Base-by-base conservation (phyloP, 2,888 invertebrate species). In the Drosophila birchii region DNA sequence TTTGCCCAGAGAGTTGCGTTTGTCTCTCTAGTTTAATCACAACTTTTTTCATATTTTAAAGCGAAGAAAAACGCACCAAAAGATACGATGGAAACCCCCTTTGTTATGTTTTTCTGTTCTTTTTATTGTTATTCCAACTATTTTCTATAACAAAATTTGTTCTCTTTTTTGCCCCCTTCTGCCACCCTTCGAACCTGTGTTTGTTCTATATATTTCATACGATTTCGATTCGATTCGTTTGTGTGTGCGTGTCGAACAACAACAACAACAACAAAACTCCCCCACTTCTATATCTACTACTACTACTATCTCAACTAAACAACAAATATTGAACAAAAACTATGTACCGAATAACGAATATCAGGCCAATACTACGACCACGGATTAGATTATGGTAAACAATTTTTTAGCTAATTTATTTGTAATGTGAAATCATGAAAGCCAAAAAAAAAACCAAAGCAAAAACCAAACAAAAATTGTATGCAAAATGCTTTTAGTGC, bases 311-410 rank as follows among this genome's bases (percentile, higher is more conserved):
- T 66, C 71, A 36, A 76, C 68, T 58, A 59, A 64, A 64, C 70
- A 64, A 58, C 58, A 76, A 72, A 61, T 53, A 67, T 54, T 36
- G 51, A 53, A 51, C 51, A 20, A 20, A 34, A 51, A 23, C 14
- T 34, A 20, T 51, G 32, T 51, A 32, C 14, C 32, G 32, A 59
- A 69, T 20, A 70, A 55, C 67, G 78, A 74, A 90, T 64, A 91
- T 91, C 94, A 94, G 96, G 95, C 96, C 96, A 93, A 96, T 96
- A 93, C 95, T 96, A 93, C 96, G 96, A 94, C 96, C 97, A 94
- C 95, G 97, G 96, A 96, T 97, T 94, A 95, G 96, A 95, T 96
- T 97, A 95, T 97, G 97, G 97, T 97, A 97, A 97, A 94, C 94
- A 94, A 89, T 78, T 85, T 79, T 79, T 89, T 87, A 81, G 81